phyloP scores from a whole-genome alignment of 2,113 vertebrate genomes.

The Tetrax tetrax region DNA sequence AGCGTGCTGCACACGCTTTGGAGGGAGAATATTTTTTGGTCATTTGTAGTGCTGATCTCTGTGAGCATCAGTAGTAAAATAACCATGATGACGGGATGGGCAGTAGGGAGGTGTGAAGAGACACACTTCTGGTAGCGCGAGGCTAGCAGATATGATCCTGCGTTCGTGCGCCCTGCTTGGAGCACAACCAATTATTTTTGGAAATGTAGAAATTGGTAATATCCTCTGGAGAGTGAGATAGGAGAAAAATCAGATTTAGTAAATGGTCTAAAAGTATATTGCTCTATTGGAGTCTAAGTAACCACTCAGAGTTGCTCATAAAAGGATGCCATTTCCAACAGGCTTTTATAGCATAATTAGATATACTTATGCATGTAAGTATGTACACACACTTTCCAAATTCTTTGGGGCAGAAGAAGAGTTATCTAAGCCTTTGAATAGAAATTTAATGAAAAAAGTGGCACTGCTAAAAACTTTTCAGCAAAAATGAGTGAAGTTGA shows the following conservation, averaged over 20 bases:
- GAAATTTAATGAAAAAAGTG: slow-evolving; percentile 14
- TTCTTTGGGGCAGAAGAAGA: slow-evolving; percentile 2
- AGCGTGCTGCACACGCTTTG: accelerated
- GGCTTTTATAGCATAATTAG: neutral
- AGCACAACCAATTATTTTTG: neutral
- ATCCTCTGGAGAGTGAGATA: neutral
- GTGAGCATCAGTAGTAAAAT: neutral
- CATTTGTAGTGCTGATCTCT: neutral
- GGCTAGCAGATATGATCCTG: neutral
- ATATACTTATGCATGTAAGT: neutral
- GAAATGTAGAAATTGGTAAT: neutral
- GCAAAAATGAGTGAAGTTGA: slow-evolving; percentile 72
- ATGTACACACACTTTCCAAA: neutral
- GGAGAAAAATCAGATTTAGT: slow-evolving; percentile 40
- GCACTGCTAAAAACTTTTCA: slow-evolving; percentile 19
- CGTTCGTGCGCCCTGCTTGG: neutral
- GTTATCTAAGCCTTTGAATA: slow-evolving; percentile 4
- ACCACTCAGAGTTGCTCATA: neutral
- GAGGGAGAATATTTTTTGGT: neutral
- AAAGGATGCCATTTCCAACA: neutral
- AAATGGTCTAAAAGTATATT: neutral
- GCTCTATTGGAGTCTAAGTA: neutral
- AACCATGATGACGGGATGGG: neutral
- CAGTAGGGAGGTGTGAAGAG: neutral
- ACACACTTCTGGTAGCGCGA: neutral